Evolutionary conservation across 2,888 invertebrate genomes (phyloP).

Genomic region (Embidobia sp.): DNA sequence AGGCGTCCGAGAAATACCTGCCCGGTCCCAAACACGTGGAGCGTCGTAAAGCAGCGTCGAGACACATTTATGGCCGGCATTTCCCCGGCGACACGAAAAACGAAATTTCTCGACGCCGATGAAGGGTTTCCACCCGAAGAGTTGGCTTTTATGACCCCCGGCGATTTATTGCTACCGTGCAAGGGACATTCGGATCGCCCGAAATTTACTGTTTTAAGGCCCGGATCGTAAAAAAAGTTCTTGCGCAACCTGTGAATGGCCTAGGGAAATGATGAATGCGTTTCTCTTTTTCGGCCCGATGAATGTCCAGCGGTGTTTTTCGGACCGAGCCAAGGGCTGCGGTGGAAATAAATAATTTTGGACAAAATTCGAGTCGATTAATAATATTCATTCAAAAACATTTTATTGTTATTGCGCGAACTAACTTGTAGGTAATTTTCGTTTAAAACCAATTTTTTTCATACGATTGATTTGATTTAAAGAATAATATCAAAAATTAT

Average conservation of each 20-base stretch:
- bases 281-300: conserved; percentile 29
- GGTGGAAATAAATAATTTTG: no score
- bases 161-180: conserved; percentile 58
- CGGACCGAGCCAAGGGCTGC: no score
- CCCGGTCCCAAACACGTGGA: conserved; percentile 47
- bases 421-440: no score
- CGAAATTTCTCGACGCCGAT: conserved; percentile 44
- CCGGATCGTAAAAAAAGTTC: conserved; percentile 37
- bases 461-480: no score
- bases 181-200: conserved; percentile 48
- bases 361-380: neutral
- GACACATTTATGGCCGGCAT: conserved; percentile 77
- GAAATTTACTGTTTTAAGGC: conserved; percentile 58
- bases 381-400: no score
- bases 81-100: conserved; percentile 66
- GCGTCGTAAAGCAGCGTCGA: conserved; percentile 73
- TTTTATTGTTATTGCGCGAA: no score
- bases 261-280: conserved; percentile 40
- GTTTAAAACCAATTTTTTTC: no score
- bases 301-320: neutral
- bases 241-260: conserved; percentile 65
- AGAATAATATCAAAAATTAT: no score
- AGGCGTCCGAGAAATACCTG: conserved; percentile 33
- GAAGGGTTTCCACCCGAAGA: conserved; percentile 54
- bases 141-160: conserved; percentile 39